Evolutionary conservation across 2,113 vertebrate genomes (phyloP).

Genomic region (Clarias macrocephalus): DNA sequence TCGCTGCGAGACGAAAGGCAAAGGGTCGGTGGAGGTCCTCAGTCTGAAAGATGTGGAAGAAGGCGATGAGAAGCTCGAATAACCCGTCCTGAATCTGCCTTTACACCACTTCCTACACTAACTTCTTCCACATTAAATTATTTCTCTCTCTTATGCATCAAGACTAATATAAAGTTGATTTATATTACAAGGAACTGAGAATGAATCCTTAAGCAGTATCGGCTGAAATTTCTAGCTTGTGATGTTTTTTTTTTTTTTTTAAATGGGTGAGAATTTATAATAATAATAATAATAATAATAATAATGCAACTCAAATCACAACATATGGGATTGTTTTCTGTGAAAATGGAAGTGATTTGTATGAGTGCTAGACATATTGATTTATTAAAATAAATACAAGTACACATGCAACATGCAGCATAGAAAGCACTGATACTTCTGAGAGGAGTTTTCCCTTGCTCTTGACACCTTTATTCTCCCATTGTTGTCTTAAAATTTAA

Average conservation of each 20-base stretch:
- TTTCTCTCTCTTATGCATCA: conserved; percentile 17
- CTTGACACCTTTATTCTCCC: background rate
- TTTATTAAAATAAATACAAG: conserved; percentile 22
- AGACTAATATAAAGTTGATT: background rate
- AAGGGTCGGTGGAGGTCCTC: conserved; percentile 88
- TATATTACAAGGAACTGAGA: background rate
- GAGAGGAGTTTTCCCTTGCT: too few relatives aligned
- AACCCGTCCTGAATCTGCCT: background rate
- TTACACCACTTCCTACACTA: background rate
- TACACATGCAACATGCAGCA: background rate
- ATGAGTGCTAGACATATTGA: background rate
- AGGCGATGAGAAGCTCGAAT: conserved; percentile 91
- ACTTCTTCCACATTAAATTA: background rate
- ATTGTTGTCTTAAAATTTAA: background rate
- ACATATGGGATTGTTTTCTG: conserved; percentile 41
- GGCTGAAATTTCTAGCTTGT: background rate
- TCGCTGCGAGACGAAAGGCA: conserved; percentile 90
- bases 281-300: background rate
- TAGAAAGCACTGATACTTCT: background rate
- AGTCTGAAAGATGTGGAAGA: conserved; percentile 95
- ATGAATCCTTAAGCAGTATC: background rate
- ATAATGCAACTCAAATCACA: conserved; percentile 21
- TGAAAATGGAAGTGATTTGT: conserved; percentile 45
- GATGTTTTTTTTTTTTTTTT: too few relatives aligned
- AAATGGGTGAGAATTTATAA: background rate